These are phyloP conservation scores for Perca fluviatilis DNA, from an alignment of 2,113 vertebrate genomes.

Conservation along the genomic window DNA sequence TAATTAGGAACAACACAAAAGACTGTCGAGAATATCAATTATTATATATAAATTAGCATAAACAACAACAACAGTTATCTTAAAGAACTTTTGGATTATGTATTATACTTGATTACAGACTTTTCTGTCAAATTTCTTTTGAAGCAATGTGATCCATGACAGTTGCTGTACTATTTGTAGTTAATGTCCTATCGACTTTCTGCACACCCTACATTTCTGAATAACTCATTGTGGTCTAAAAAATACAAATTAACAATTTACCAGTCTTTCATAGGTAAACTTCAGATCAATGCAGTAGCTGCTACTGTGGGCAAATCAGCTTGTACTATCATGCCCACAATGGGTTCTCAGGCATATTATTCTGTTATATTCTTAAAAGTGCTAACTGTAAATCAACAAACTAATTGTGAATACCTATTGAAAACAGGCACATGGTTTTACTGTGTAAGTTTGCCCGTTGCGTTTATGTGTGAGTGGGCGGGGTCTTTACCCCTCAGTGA, in stretches of 20 bases:
- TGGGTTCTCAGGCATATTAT: not conserved
- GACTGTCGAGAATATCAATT: not conserved
- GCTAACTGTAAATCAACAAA: not conserved
- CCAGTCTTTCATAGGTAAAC: not conserved
- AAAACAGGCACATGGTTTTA: not conserved
- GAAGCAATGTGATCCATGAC: not conserved
- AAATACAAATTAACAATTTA: not conserved
- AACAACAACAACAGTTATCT: slow-evolving; percentile 7
- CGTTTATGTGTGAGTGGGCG: not conserved
- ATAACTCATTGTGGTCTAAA: not conserved
- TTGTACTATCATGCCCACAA: not conserved
- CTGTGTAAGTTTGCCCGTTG: not conserved
- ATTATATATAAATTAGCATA: slow-evolving; percentile 15
- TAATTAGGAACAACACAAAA: slow-evolving; percentile 57
- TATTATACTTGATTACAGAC: not conserved
- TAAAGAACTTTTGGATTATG: not conserved
- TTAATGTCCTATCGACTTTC: not conserved
- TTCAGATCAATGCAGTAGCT: slow-evolving; percentile 1
- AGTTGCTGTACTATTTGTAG: not conserved
- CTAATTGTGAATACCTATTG: not conserved
- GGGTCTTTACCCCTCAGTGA: slow-evolving; percentile 58
- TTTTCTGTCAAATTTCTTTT: not conserved
- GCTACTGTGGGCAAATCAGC: not conserved
- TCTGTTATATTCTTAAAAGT: not conserved
- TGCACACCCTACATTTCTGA: not conserved